Evolutionary conservation across 2,888 invertebrate genomes (phyloP), one percentile per base, ranked within the genome.

Genomic region (Chloroclysta siterata): DNA sequence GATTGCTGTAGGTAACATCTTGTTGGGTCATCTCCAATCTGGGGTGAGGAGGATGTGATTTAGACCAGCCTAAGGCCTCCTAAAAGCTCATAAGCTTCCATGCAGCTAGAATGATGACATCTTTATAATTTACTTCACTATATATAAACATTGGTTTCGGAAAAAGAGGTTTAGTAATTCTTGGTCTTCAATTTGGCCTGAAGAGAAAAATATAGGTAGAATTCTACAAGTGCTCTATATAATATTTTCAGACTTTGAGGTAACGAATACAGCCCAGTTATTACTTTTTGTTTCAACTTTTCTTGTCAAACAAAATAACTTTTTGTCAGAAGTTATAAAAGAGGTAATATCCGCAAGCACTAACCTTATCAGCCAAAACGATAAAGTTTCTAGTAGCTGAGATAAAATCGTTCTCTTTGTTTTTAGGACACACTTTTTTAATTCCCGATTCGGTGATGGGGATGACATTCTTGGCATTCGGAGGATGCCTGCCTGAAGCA

Each of bases 391-490:
- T 22, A 22, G 22, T 22, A 22, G 22, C 22, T 22, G 22, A 22
- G 10, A 17, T 50, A 15, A 28, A 48, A 46, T 42, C 2, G n/a
- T 51, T 14, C 5, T 10, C 28, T 13, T 53, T 47, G 47, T 50
- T 78, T 81, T 29, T 77, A 96, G 96, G 96, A 33, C 94, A 95
- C 68, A 96, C 97, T 0, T 94, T 97, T 47, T 93, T 94, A 5
- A 96, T 98, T 53, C 96, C 98, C 0, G 97, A 98, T 74, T 96
- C 97, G 10, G 96, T 98, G 0, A 97, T 98, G 96, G 98, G 98
- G 2, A 95, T 98, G 78, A 98, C 98, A 0, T 96, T 98, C 78
- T 90, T 98, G 66, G 98, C 98, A 0, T 97, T 97, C 15, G 98
- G 98, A 3, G 97, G 98, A 0, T 97, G 97, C 74, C 94, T 98